Evolutionary conservation across 1,140 invertebrate genomes (phyloP).

Genomic region (Copidosoma floridanum): DNA sequence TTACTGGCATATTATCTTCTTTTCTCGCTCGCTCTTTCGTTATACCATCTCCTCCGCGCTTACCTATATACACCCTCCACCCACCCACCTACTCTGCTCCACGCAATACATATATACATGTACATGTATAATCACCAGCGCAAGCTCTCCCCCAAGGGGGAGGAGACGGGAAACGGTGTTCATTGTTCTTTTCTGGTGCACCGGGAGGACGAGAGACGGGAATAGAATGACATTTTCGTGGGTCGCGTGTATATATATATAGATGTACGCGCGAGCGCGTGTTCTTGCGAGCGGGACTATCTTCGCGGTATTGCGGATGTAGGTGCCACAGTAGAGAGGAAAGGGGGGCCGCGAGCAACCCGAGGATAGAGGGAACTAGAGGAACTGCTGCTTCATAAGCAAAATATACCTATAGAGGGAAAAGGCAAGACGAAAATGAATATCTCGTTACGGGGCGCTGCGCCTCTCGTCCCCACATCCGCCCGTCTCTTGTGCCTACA

Average conservation of each 20-base stretch:
- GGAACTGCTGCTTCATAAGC: no score
- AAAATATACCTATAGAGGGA: no score
- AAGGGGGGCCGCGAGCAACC: no score
- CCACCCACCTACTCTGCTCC: constrained; percentile 37
- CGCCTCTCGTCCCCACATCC: no score
- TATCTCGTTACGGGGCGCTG: constrained; percentile 27
- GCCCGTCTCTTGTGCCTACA: no score
- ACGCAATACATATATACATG: no score
- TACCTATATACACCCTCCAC: constrained; percentile 4
- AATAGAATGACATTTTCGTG: constrained; percentile 49
- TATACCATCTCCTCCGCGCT: constrained; percentile 22
- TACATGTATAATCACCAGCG: no score
- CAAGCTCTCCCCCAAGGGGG: constrained; percentile 23
- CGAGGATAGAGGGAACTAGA: no score
- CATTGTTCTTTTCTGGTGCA: constrained; percentile 54
- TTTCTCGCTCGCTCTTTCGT: constrained; percentile 23
- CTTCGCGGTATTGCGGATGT: constrained; percentile 23
- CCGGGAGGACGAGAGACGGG: constrained; percentile 35
- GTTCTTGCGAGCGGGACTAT: not conserved
- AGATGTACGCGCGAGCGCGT: no score
- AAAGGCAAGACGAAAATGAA: constrained; percentile 37
- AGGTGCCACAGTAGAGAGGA: no score
- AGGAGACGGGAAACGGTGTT: constrained; percentile 42
- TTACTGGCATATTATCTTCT: constrained; percentile 29
- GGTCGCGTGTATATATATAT: no score